A percentile compares a stretch with the other conserved stretches of the same genome.
Evolutionary conservation across 1,140 invertebrate genomes (phyloP).

Genomic region (Parapsyche elsis): DNA sequence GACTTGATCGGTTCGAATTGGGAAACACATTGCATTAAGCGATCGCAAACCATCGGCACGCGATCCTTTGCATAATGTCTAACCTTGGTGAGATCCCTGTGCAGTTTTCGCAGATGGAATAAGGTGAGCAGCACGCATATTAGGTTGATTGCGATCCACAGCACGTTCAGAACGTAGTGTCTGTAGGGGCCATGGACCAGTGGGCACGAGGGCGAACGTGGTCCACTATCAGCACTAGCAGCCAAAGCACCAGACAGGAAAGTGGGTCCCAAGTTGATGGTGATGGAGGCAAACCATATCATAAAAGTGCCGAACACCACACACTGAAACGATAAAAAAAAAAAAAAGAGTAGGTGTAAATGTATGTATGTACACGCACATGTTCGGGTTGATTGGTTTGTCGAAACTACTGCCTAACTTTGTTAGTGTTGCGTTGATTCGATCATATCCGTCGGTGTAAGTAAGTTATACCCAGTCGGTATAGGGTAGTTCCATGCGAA

Average conservation of each 20-base stretch:
- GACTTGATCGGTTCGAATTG: no score
- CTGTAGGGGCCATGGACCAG: slow-evolving; percentile 82
- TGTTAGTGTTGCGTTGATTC: no score
- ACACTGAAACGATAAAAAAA: slow-evolving; percentile 72
- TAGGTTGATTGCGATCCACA: slow-evolving; percentile 90
- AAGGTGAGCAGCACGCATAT: slow-evolving; percentile 88
- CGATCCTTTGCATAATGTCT: no score
- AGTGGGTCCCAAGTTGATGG: slow-evolving; percentile 91
- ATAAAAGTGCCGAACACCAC: slow-evolving; percentile 92
- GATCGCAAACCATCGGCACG: no score
- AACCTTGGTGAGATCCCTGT: slow-evolving; percentile 83
- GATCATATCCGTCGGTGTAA: background rate
- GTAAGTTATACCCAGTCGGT: background rate
- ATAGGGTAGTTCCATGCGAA: no score
- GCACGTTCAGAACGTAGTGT: slow-evolving; percentile 88
- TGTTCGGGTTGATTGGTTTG: no score
- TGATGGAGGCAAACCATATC: slow-evolving; percentile 92
- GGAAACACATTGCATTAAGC: no score
- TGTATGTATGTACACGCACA: background rate
- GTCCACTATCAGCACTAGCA: slow-evolving; percentile 81
- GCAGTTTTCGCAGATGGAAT: slow-evolving; percentile 85
- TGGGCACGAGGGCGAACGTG: slow-evolving; percentile 83
- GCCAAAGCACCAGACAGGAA: slow-evolving; percentile 87
- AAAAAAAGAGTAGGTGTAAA: background rate
- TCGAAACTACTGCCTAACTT: no score